Evolutionary conservation across 2,113 vertebrate species (phyloP).

Genomic region (Tychaedon coryphoeus): DNA sequence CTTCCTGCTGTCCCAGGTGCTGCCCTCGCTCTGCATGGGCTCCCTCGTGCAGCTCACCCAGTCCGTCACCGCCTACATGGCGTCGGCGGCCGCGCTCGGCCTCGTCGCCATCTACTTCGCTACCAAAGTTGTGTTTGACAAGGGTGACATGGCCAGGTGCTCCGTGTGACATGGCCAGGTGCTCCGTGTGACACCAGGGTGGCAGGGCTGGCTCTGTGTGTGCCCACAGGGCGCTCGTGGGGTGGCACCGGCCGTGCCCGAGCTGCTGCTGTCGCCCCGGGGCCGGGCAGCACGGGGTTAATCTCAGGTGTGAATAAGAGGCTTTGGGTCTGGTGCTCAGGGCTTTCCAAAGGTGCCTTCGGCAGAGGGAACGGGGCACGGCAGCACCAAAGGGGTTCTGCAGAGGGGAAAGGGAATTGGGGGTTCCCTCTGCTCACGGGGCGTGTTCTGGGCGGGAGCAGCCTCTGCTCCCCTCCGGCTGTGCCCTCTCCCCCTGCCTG

Average conservation of each 20-base stretch:
- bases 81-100: slow-evolving; percentile 75
- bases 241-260: not conserved
- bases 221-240: not conserved
- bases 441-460: not conserved
- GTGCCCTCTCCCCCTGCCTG: not conserved
- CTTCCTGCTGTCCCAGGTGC: slow-evolving; percentile 85
- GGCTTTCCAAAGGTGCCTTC: slow-evolving; percentile 50
- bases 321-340: not conserved
- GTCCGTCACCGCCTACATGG: slow-evolving; percentile 84
- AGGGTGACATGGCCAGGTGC: slow-evolving; percentile 74
- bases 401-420: not conserved
- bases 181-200: not conserved
- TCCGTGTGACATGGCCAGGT: slow-evolving; percentile 71
- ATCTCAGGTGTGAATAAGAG: slow-evolving; percentile 52
- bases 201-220: rapidly evolving
- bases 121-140: slow-evolving; percentile 80
- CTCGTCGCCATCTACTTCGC: slow-evolving; percentile 83
- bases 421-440: not conserved
- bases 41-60: slow-evolving; percentile 82
- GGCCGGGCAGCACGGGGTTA: not conserved
- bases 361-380: not conserved
- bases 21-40: slow-evolving; percentile 84
- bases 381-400: not conserved
- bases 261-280: not conserved
- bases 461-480: not conserved